Percentiles rank a stretch among this genome's conserved stretches.
phyloP scores from a whole-genome alignment of 35 echinoderm and acorn worm species.

The Apostichopus parvimensis region DNA sequence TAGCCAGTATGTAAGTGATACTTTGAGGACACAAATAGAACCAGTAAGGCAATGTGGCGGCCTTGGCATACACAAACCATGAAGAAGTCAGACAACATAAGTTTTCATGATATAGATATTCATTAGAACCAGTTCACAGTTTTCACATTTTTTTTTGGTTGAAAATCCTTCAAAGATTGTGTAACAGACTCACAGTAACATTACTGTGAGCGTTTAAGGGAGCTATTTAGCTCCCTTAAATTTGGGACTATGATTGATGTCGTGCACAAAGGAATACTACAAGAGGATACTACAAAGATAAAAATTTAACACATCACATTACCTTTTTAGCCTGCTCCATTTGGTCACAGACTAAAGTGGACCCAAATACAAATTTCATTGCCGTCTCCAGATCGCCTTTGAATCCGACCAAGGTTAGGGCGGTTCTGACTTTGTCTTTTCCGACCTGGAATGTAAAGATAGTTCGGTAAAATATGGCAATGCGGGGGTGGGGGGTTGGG shows the following conservation, averaged over 20 bases:
- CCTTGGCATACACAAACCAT: background rate
- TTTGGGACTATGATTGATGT: no score
- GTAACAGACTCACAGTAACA: no score
- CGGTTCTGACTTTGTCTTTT: constrained; percentile 87
- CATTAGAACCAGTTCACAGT: no score
- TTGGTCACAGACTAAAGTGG: constrained; percentile 85
- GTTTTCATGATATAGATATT: background rate
- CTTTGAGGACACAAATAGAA: background rate
- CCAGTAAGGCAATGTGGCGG: background rate
- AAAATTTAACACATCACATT: background rate
- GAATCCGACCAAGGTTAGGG: constrained; percentile 85
- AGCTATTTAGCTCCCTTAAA: no score
- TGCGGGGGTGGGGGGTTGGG: no score
- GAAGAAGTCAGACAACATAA: background rate
- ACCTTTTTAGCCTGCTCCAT: constrained; percentile 97
- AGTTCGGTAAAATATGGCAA: background rate
- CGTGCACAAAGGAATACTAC: no score
- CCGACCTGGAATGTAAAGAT: constrained; percentile 69
- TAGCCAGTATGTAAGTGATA: no score
- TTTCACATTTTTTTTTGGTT: no score
- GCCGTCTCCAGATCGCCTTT: constrained; percentile 83
- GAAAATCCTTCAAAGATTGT: no score
- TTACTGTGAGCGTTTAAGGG: no score
- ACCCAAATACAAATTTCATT: constrained; percentile 98
- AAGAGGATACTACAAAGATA: no score